Evolutionary conservation across 2,797 vertebrate genomes (phyloP), one percentile per base, ranked within the genome.

Genomic region (Luscinia megarhynchos): DNA sequence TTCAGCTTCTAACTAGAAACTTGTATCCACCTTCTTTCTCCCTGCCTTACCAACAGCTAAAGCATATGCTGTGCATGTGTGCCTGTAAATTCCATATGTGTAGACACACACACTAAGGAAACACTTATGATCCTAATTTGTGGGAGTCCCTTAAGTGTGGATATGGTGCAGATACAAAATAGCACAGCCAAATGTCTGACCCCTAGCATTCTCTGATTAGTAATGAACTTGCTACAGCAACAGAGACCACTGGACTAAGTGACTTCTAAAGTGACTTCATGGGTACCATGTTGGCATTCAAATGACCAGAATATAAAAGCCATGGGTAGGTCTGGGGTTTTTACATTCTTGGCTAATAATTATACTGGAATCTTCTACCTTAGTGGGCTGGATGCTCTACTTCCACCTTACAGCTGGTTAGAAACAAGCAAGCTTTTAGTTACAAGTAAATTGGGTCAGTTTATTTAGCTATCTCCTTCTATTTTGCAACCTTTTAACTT

Each of bases 241-340:
- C 11, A 78, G 73, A 69, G 88, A 45, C 14, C 55, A 51, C 40
- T 68, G n/a, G 27, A 76, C 30, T 34, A 41, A 84, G 20, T 76
- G 6, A 3, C 8, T 84, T 62, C 48, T 84, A 67, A 78, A 40
- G 21, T 72, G 38, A 15, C 24, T 46, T 22, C 14, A 5, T 16
- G 32, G 38, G 12, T 38, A 62, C 48, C 10, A 3, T 40, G 22
- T 38, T 40, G 55, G n/a, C 43, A 14, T 90, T 82, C 43, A 48
- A 54, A 62, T 69, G 19, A 53, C 15, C 36, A 48, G 46, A 86
- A 79, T 45, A 46, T 40, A 45, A 78, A 86, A 93, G 18, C n/a
- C 8, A 3, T 24, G 2, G 13, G 24, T 82, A 1, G 9, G 11
- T 91, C 19, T 77, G 15, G 16, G 2, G 0, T 19, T 62, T 79